Conservation (phyloP, 2,797 vertebrate genomes). For the Esox masquinongy region DNA sequence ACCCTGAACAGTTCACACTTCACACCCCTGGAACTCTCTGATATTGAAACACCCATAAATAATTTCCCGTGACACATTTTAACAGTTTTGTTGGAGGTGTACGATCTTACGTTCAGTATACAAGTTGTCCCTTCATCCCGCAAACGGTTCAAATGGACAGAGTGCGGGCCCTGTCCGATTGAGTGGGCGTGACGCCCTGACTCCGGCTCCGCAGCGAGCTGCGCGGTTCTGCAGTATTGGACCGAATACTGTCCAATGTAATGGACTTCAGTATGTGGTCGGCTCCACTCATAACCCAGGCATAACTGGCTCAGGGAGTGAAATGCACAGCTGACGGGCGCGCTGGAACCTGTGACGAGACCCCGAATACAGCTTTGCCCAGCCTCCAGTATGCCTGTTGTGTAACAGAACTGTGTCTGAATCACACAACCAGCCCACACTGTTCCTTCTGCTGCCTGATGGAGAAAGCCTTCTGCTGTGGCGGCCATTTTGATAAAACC, state of each 20-base stretch:
- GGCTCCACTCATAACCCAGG: not conserved
- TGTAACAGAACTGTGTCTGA: constrained; percentile 18
- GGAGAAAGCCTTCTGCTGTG: not conserved
- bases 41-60: not conserved
- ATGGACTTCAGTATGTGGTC: not conserved
- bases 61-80: not conserved
- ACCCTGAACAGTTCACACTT: not conserved
- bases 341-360: constrained; percentile 55
- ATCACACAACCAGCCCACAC: constrained; percentile 12
- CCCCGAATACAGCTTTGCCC: not conserved
- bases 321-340: constrained; percentile 47
- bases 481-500: not conserved
- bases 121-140: not conserved
- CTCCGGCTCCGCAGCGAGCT: not conserved
- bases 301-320: constrained; percentile 9
- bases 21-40: not conserved
- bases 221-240: not conserved
- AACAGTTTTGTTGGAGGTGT: not conserved
- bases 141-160: not conserved
- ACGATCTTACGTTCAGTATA: not conserved
- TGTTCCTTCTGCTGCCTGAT: constrained; percentile 5
- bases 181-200: not conserved
- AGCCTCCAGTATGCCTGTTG: constrained; percentile 19
- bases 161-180: not conserved
- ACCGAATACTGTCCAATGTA: not conserved